Evolutionary conservation across 2,113 vertebrate genomes (phyloP).

Genomic region (Labrus mixtus): DNA sequence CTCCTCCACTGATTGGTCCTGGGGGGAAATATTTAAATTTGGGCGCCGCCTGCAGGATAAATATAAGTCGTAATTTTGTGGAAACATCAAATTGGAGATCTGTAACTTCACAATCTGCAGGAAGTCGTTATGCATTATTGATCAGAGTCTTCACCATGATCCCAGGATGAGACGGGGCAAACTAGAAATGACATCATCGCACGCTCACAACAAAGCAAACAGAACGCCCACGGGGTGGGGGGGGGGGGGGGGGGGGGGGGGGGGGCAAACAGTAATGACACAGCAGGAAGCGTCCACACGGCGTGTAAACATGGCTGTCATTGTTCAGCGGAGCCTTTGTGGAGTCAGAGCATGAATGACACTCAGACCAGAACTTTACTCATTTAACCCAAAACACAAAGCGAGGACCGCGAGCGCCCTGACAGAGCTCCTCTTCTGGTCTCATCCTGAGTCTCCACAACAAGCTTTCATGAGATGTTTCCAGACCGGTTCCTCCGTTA

Average conservation of each 20-base stretch:
- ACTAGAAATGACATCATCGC: not conserved
- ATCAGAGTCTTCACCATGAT: constrained; percentile 36
- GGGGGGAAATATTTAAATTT: not conserved
- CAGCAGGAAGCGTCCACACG: constrained; percentile 7
- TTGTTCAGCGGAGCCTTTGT: constrained; percentile 61
- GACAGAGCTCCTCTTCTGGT: constrained; percentile 49
- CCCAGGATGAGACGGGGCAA: constrained; percentile 30
- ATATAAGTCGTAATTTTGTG: not conserved
- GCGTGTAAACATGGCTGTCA: constrained; percentile 35
- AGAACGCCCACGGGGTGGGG: constrained; percentile 9
- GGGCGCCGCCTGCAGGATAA: not conserved
- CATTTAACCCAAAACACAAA: constrained; percentile 64
- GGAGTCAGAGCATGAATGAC: constrained; percentile 37
- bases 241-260: too few species aligned
- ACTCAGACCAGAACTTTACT: constrained; percentile 72
- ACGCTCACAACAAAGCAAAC: not conserved
- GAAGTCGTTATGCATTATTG: constrained; percentile 57
- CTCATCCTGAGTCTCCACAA: constrained; percentile 28
- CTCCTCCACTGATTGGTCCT: not conserved
- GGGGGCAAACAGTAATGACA: constrained; percentile 28
- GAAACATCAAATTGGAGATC: constrained; percentile 36
- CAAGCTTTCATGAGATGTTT: constrained; percentile 31
- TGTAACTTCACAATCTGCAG: constrained; percentile 44
- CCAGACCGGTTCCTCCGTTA: constrained; percentile 46
- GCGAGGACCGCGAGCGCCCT: not conserved